Evolutionary conservation across 2,888 invertebrate genomes (phyloP).

Genomic region (Trichopria drosophilae): DNA sequence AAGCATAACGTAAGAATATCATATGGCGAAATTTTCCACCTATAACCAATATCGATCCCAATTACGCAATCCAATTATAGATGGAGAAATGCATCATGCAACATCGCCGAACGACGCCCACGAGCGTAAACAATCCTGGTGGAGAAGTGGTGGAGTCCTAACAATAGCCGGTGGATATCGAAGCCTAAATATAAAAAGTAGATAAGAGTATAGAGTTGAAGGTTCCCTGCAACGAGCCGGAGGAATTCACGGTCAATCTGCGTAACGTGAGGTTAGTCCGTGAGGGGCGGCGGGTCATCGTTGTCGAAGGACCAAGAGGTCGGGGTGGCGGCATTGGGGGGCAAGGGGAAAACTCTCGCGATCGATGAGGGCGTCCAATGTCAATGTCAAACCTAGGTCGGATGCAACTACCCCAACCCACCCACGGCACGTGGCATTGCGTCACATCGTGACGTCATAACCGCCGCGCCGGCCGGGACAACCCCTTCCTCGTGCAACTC

Average conservation of each 20-base stretch:
- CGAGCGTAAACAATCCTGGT: no score
- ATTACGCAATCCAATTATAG: no score
- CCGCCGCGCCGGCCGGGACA: conserved; percentile 30
- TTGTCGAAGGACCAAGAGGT: no score
- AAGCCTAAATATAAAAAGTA: no score
- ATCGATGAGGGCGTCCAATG: conserved; percentile 50
- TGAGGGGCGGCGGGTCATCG: conserved; percentile 39
- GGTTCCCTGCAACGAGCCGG: neutral
- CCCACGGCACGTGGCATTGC: conserved; percentile 31
- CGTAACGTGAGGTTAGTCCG: conserved; percentile 29
- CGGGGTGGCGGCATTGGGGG: neutral
- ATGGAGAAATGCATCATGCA: no score
- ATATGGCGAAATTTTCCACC: no score
- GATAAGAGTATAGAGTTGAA: no score
- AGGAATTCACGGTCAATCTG: conserved; percentile 16
- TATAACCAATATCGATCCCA: no score
- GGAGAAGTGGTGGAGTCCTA: no score
- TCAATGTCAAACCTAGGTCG: conserved; percentile 53
- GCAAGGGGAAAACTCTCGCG: conserved; percentile 25
- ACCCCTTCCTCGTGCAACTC: conserved; percentile 32
- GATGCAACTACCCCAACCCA: conserved; percentile 24
- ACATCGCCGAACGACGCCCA: no score
- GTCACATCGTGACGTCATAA: conserved; percentile 35
- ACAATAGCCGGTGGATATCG: no score
- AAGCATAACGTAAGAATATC: no score